Evolutionary conservation across 2,797 vertebrate genomes (phyloP).

Genomic region (Leucoraja ocellata): DNA sequence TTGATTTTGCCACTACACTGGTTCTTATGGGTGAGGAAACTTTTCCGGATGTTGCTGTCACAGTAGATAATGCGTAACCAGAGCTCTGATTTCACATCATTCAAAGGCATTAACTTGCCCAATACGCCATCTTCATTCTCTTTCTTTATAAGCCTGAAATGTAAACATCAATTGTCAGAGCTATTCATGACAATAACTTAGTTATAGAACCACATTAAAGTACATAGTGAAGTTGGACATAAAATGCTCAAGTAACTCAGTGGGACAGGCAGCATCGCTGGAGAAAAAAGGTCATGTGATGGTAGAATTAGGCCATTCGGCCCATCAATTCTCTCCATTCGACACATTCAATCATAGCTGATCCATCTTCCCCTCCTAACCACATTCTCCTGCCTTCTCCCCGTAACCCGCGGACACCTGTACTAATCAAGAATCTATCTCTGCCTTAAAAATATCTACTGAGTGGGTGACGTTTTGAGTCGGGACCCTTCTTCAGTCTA

Average conservation of each 20-base stretch:
- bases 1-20: slow-evolving; percentile 44
- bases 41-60: slow-evolving; percentile 43
- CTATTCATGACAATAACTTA: not conserved
- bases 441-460: too few species aligned
- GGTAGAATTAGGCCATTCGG: too few species aligned
- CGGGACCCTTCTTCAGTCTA: too few species aligned
- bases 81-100: slow-evolving; percentile 49
- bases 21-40: slow-evolving; percentile 46
- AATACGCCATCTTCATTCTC: slow-evolving; percentile 39
- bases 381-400: too few species aligned
- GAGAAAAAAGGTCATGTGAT: too few species aligned
- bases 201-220: not conserved
- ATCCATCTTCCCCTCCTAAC: too few species aligned
- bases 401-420: too few species aligned
- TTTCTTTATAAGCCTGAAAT: slow-evolving; percentile 47
- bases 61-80: slow-evolving; percentile 44
- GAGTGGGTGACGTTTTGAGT: too few species aligned
- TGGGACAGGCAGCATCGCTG: too few species aligned
- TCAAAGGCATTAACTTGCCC: slow-evolving; percentile 43
- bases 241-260: not conserved
- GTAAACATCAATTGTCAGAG: not conserved
- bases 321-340: too few species aligned
- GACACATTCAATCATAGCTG: too few species aligned
- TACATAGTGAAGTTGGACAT: not conserved
- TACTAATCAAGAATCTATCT: too few species aligned